Conservation (phyloP, 2,797 vertebrate species). For the Adrianichthys oophorus region DNA sequence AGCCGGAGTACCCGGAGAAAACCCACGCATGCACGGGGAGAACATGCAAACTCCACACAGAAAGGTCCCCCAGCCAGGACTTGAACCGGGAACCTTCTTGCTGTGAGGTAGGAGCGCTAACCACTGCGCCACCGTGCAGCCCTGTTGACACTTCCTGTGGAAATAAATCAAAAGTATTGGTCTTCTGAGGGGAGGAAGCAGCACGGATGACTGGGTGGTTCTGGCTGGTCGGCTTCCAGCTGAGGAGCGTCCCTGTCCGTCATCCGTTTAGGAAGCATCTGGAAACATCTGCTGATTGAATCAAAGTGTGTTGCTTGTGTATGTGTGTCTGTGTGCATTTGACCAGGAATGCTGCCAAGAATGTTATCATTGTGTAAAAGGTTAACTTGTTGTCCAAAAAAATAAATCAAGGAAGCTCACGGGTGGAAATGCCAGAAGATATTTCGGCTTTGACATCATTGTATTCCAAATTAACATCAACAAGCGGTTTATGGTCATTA, state of each 20-base stretch:
- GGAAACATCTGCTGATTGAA: constrained; percentile 69
- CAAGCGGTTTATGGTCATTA: constrained; percentile 45
- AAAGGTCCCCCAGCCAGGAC: too few relatives aligned
- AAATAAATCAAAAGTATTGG: constrained; percentile 67
- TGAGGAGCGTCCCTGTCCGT: constrained; percentile 69
- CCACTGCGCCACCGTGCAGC: too few relatives aligned
- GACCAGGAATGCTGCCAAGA: constrained; percentile 56
- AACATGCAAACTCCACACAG: too few relatives aligned
- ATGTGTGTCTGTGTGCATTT: constrained; percentile 35
- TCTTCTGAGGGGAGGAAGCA: constrained; percentile 53
- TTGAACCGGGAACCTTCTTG: too few relatives aligned
- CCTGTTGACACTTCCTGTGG: constrained; percentile 66
- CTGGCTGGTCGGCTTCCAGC: constrained; percentile 64
- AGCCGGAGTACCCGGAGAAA: too few relatives aligned
- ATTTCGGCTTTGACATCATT: constrained; percentile 69
- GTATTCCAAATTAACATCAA: constrained; percentile 51
- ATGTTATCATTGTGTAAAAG: constrained; percentile 69
- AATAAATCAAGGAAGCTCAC: constrained; percentile 66
- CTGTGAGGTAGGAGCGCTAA: too few relatives aligned
- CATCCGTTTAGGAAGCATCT: constrained; percentile 83
- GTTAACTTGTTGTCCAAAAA: constrained; percentile 51
- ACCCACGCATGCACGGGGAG: too few relatives aligned
- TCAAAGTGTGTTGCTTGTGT: constrained; percentile 40
- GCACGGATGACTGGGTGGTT: constrained; percentile 54
- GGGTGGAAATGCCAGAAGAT: constrained; percentile 58